These are phyloP conservation scores for Amphipoea lucens DNA, from an alignment of 2,888 invertebrate genomes.

Conservation along the genomic window DNA sequence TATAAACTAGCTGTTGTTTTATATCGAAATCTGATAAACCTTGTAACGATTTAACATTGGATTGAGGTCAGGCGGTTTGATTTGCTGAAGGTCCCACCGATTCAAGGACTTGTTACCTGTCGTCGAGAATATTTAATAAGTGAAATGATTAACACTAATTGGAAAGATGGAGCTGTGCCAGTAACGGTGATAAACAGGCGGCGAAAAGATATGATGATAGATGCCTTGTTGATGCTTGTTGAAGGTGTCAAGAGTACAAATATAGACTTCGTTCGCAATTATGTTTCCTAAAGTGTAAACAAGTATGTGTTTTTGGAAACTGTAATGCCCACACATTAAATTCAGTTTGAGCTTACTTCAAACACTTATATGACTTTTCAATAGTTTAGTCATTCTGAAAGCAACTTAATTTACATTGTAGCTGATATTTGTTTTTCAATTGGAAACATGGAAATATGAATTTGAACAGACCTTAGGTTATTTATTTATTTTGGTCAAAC, in stretches of 20 bases:
- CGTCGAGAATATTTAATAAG: constrained; percentile 29
- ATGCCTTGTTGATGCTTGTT: constrained; percentile 22
- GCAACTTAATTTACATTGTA: neutral
- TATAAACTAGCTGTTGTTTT: constrained; percentile 43
- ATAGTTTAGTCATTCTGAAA: neutral
- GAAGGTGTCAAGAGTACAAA: constrained; percentile 22
- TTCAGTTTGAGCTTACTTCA: neutral
- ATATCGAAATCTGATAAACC: constrained; percentile 66
- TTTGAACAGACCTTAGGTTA: neutral
- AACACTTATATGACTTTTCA: neutral
- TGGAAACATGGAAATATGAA: no score
- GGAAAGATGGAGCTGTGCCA: constrained; percentile 47
- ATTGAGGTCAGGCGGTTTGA: constrained; percentile 56
- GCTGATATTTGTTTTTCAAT: neutral
- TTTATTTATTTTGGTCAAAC: constrained; percentile 18
- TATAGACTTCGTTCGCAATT: constrained; percentile 3
- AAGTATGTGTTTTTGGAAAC: neutral
- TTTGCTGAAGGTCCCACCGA: constrained; percentile 44
- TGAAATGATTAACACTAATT: constrained; percentile 33
- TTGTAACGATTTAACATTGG: constrained; percentile 65
- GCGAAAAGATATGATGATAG: constrained; percentile 32
- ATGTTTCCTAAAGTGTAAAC: neutral
- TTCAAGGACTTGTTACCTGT: constrained; percentile 55
- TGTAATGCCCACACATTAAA: neutral
- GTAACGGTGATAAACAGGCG: constrained; percentile 19